Conservation (phyloP, 2,113 vertebrate species). For the Nesoenas mayeri region DNA sequence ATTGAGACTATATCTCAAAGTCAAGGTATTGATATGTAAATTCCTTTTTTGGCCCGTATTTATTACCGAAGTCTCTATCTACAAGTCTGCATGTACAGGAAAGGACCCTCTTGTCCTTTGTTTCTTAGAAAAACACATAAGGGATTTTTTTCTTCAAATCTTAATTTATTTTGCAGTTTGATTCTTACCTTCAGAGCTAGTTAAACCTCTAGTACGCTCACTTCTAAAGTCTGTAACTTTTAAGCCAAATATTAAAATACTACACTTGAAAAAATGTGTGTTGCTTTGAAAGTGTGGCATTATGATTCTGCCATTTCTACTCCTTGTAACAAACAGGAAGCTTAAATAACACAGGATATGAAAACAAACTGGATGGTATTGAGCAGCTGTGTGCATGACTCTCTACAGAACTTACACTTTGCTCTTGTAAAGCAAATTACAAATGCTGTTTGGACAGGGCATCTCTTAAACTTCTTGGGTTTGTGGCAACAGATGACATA, state of each 20-base stretch:
- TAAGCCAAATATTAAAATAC: background rate
- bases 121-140: background rate
- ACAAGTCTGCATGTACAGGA: background rate
- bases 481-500: background rate
- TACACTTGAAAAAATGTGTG: rapidly evolving
- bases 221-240: background rate
- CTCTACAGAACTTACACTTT: background rate
- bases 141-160: background rate
- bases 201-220: background rate
- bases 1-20: background rate
- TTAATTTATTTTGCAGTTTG: background rate
- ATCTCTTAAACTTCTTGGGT: background rate
- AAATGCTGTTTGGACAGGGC: background rate
- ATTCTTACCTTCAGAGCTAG: background rate
- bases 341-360: background rate
- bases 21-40: background rate
- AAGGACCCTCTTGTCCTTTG: background rate
- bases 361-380: background rate
- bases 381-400: background rate
- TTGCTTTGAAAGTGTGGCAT: background rate
- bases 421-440: background rate
- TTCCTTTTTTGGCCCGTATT: background rate
- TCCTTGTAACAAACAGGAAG: background rate
- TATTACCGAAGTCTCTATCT: background rate
- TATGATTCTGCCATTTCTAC: background rate